Evolutionary conservation across 2,797 vertebrate species (phyloP).

Genomic region (Distichodus sexfasciatus): DNA sequence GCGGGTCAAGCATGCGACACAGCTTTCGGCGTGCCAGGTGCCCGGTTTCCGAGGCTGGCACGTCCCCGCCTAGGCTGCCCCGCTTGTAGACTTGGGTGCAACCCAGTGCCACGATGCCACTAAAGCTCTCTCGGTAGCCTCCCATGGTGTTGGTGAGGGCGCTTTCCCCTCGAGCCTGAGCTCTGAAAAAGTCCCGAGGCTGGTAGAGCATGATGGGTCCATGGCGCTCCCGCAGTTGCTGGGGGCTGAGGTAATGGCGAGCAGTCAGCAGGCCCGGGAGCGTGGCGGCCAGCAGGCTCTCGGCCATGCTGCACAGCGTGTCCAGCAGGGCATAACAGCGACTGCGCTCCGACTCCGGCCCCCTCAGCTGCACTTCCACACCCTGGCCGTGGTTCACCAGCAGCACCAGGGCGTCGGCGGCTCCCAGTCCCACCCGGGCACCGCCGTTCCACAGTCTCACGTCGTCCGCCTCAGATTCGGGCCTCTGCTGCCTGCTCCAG

Average conservation of each 20-base stretch:
- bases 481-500: constrained; percentile 93
- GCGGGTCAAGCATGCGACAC: constrained; percentile 91
- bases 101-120: constrained; percentile 90
- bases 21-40: constrained; percentile 88
- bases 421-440: constrained; percentile 84
- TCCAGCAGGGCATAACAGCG: constrained; percentile 92
- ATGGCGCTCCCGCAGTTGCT: constrained; percentile 92
- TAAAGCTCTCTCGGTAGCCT: constrained; percentile 94
- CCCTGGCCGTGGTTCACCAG: constrained; percentile 97
- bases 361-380: constrained; percentile 91
- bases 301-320: constrained; percentile 89
- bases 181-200: constrained; percentile 92
- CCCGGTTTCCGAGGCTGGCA: constrained; percentile 85
- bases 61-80: constrained; percentile 84
- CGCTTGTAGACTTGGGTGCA: constrained; percentile 90
- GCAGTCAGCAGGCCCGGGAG: constrained; percentile 89
- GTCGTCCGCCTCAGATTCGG: constrained; percentile 79
- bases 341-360: constrained; percentile 83
- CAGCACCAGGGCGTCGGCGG: constrained; percentile 88
- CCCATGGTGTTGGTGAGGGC: constrained; percentile 95
- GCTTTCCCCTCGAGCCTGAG: constrained; percentile 85
- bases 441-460: constrained; percentile 93
- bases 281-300: constrained; percentile 87
- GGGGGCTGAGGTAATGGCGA: constrained; percentile 94
- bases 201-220: constrained; percentile 97